A percentile compares a stretch with the other conserved stretches of the same genome.
Conservation (phyloP, 1,140 invertebrate species). For the Euwallacea fornicatus region DNA sequence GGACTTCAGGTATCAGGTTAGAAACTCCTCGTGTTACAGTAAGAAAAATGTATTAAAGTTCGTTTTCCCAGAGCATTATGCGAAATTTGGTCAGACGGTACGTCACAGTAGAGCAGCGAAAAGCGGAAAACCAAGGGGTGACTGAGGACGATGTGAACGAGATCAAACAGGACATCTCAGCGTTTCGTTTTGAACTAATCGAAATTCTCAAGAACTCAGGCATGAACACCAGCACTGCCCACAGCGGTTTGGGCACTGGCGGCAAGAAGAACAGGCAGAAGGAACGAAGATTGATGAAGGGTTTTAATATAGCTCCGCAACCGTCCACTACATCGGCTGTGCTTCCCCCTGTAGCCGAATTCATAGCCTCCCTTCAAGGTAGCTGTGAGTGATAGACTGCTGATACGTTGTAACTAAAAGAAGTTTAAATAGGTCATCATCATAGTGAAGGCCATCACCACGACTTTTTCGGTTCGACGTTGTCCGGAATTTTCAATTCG, state of each 20-base stretch:
- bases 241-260: constrained; percentile 75
- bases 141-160: constrained; percentile 99
- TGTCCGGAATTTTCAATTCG: constrained; percentile 56
- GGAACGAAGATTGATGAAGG: constrained; percentile 90
- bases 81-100: constrained; percentile 92
- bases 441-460: constrained; percentile 55
- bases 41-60: not conserved
- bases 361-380: constrained; percentile 66
- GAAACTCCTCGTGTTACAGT: constrained; percentile 24
- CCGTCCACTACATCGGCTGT: constrained; percentile 61
- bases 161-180: constrained; percentile 97
- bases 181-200: constrained; percentile 91
- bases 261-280: constrained; percentile 93
- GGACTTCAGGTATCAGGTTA: constrained; percentile 84
- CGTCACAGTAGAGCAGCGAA: constrained; percentile 92
- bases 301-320: constrained; percentile 82
- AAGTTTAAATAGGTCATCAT: constrained; percentile 45
- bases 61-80: constrained; percentile 79
- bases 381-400: not conserved
- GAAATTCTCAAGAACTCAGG: constrained; percentile 93
- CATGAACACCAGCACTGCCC: constrained; percentile 84
- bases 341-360: constrained; percentile 74
- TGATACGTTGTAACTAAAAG: not conserved
- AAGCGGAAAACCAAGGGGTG: constrained; percentile 93
- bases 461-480: constrained; percentile 56